Conservation (phyloP, 1,140 invertebrate species). For the Temnothorax nylanderi region DNA sequence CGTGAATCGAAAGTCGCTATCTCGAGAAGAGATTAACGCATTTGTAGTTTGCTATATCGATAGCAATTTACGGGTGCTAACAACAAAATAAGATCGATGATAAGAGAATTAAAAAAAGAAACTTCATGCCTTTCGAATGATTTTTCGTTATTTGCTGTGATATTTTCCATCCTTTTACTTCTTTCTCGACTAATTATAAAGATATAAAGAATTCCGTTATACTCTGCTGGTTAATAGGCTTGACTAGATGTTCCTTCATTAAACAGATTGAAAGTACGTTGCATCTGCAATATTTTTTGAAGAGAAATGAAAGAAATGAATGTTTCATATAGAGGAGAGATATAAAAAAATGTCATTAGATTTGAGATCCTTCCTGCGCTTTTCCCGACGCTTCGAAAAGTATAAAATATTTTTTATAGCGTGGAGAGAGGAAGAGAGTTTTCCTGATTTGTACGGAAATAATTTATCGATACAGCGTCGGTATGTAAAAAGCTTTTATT, state of each 20-base stretch:
- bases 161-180: neutral
- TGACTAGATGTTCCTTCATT: slow-evolving; percentile 2
- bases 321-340: neutral
- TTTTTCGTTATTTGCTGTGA: neutral
- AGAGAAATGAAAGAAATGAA: neutral
- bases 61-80: neutral
- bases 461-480: slow-evolving; percentile 33
- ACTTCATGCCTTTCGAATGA: neutral
- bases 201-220: neutral
- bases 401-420: slow-evolving; percentile 11
- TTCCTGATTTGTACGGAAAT: slow-evolving; percentile 29
- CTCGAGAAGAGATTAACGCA: slow-evolving; percentile 23
- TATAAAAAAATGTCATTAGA: slow-evolving; percentile 25
- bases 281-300: neutral
- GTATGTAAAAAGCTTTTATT: slow-evolving; percentile 42
- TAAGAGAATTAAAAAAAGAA: neutral
- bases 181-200: neutral
- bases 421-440: neutral
- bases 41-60: neutral
- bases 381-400: neutral
- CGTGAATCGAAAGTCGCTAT: neutral
- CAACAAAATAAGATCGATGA: slow-evolving; percentile 16
- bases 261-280: slow-evolving; percentile 4
- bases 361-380: neutral
- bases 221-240: neutral